phyloP scores from a whole-genome alignment of 2,797 vertebrate species.

The Acanthurus leucopareius region DNA sequence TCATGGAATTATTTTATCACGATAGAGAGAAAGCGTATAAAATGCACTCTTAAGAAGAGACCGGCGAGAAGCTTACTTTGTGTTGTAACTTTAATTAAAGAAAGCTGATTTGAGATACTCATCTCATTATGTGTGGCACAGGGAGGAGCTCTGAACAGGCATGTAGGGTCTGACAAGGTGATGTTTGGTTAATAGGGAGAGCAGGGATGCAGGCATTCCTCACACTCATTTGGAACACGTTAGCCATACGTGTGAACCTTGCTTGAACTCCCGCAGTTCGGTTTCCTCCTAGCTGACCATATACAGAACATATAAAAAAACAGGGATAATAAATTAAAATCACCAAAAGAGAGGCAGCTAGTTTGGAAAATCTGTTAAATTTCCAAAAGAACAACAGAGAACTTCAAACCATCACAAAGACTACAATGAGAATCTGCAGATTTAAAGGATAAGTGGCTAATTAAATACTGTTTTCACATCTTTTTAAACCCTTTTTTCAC shows the following conservation, averaged over 20 bases:
- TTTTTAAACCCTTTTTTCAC: neutral
- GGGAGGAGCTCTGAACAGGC: slow-evolving; percentile 56
- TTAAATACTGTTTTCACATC: neutral
- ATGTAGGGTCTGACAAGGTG: slow-evolving; percentile 64
- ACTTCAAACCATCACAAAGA: slow-evolving; percentile 17
- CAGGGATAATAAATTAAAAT: slow-evolving; percentile 29
- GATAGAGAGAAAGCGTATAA: slow-evolving; percentile 65
- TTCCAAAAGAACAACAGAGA: slow-evolving; percentile 35
- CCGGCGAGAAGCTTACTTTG: slow-evolving; percentile 68
- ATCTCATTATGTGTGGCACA: slow-evolving; percentile 67
- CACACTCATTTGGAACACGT: slow-evolving; percentile 71
- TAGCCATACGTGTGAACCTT: slow-evolving; percentile 62
- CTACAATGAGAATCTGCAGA: slow-evolving; percentile 1
- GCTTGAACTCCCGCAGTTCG: slow-evolving; percentile 52
- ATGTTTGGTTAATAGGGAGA: slow-evolving; percentile 68
- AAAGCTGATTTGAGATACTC: slow-evolving; percentile 72
- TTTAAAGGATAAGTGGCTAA: neutral
- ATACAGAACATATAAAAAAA: slow-evolving; percentile 35
- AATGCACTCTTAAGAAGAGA: slow-evolving; percentile 71
- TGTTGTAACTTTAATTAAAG: slow-evolving; percentile 76
- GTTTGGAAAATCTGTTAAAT: slow-evolving; percentile 36
- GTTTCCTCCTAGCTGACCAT: slow-evolving; percentile 21
- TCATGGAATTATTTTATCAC: slow-evolving; percentile 82
- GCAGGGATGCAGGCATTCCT: slow-evolving; percentile 64
- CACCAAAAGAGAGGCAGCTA: slow-evolving; percentile 1